Base-by-base conservation (phyloP, 2,113 vertebrate species). In the Macquaria australasica region DNA sequence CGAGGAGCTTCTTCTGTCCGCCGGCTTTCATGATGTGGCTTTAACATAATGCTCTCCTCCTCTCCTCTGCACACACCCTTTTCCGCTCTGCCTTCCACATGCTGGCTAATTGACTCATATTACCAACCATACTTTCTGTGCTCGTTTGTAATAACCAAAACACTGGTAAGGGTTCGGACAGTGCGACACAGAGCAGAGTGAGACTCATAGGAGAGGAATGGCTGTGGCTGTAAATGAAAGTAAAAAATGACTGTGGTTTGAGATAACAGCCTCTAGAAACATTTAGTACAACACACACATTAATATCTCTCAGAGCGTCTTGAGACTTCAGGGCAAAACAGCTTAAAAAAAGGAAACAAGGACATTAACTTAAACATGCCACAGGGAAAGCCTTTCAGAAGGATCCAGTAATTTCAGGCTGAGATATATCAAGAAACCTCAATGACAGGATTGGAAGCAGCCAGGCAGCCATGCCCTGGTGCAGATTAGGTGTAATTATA, bases 371-470 rank as follows among this genome's bases (percentile, higher is more conserved):
- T 60, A 25, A 55, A 72, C 28, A 15, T 68, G n/a, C 23, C n/a
- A 73, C 12, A 55, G 68, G 37, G 37, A 45, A 76, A 78, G 23
- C 48, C 20, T 68, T 74, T 80, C 37, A 62, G 18, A 73, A 53
- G 73, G 77, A 55, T 68, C 28, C 15, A 14, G 85, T 91, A 73
- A 94, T 94, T 93, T 93, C 75, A 87, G 90, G 75, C 43, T 68
- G 11, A 60, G 79, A 31, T 67, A 56, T 53, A 75, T 76, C 45
- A 66, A 82, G 85, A 90, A 91, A 90, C 91, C 85, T 86, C 82
- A 95, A 93, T 94, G 88, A 92, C 79, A 94, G 90, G 90, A 88
- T 73, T 23, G 56, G 63, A 82, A 55, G 51, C 82, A 68, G 77
- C 58, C 34, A 28, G 6, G 59, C 83, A 68, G 77, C 53, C 82